Evolutionary conservation across 2,797 vertebrate species (phyloP).

Genomic region (Gadopsis marmoratus): DNA sequence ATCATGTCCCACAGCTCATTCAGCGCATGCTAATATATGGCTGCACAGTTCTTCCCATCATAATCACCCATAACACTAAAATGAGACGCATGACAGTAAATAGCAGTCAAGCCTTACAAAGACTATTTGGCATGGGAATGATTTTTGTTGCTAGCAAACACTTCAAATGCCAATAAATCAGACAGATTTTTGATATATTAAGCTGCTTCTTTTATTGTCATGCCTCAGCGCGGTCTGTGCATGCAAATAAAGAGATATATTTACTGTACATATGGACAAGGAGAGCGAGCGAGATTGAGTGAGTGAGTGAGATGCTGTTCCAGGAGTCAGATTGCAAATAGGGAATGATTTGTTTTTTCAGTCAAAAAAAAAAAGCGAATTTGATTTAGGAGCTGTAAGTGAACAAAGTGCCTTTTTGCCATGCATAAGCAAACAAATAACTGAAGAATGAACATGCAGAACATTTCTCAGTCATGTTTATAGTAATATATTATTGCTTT

Average conservation of each 20-base stretch:
- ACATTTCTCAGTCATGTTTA: constrained; percentile 45
- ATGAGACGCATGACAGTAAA: constrained; percentile 83
- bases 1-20: constrained; percentile 79
- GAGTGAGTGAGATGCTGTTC: constrained; percentile 39
- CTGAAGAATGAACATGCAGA: constrained; percentile 36
- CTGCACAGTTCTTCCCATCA: constrained; percentile 78
- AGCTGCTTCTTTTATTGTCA: constrained; percentile 81
- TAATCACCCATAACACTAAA: constrained; percentile 86
- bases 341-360: constrained; percentile 76
- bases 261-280: constrained; percentile 70
- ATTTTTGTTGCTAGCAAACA: constrained; percentile 80
- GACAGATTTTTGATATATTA: constrained; percentile 82
- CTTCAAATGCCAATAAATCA: constrained; percentile 83
- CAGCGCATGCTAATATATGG: constrained; percentile 81
- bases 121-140: constrained; percentile 80
- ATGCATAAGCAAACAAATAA: constrained; percentile 59
- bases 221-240: constrained; percentile 64
- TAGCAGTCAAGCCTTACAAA: constrained; percentile 82
- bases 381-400: constrained; percentile 70
- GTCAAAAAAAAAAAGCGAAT: constrained; percentile 64
- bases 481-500: constrained; percentile 50
- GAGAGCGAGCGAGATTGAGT: background rate
- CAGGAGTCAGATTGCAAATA: constrained; percentile 67
- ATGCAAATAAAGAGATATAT: constrained; percentile 78
- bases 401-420: constrained; percentile 61